Percentiles rank a stretch among this genome's conserved stretches.
Conservation (phyloP, 2,113 vertebrate genomes). For the Melospiza georgiana region DNA sequence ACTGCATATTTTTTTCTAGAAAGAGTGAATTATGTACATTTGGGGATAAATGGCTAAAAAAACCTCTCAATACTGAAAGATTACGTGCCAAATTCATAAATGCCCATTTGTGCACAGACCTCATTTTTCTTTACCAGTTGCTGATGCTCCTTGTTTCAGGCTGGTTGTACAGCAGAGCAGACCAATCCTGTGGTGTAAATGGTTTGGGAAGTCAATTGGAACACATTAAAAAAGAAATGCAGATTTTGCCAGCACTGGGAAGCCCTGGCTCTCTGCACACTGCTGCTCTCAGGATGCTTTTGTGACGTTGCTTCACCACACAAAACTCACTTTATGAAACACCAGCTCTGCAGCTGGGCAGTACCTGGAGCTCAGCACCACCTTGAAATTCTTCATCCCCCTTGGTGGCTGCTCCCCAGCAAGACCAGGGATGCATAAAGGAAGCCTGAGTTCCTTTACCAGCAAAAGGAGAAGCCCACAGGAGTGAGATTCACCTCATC, state of each 20-base stretch:
- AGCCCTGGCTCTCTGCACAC: not conserved
- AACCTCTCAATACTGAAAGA: not conserved
- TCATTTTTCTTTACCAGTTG: not conserved
- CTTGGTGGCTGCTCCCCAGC: not conserved
- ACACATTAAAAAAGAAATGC: not conserved
- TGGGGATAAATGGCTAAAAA: not conserved
- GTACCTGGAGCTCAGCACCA: not conserved
- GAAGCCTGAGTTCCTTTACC: not conserved
- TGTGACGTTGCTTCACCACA: fast-evolving
- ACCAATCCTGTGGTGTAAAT: not conserved
- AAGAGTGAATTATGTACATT: not conserved
- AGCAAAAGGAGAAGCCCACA: not conserved
- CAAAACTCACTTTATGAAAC: not conserved
- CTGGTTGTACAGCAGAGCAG: not conserved
- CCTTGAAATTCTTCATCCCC: not conserved
- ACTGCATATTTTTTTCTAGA: not conserved
- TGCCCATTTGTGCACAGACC: not conserved
- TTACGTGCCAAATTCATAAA: not conserved
- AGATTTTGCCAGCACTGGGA: not conserved
- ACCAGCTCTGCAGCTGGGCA: not conserved
- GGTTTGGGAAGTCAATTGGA: not conserved
- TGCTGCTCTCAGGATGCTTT: not conserved
- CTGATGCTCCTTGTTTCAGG: not conserved
- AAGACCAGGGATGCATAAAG: not conserved
- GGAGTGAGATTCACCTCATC: not conserved